Conservation (phyloP, 1,140 invertebrate species). For the Drosophila seguyi region DNA sequence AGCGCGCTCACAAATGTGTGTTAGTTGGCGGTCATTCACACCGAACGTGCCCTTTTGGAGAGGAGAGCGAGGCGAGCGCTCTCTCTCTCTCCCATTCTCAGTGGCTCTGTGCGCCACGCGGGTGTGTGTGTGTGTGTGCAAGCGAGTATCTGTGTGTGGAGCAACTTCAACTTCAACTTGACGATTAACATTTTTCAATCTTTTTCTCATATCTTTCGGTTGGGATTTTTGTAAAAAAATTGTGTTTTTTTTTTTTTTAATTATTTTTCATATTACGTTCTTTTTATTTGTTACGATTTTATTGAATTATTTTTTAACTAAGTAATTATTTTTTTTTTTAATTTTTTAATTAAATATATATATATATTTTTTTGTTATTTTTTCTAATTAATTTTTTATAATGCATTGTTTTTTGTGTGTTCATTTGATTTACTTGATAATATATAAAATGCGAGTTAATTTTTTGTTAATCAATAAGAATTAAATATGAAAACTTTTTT, state of each 20-base stretch:
- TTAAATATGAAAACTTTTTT: too few species aligned
- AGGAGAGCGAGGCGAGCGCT: conserved; percentile 41
- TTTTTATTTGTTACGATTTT: neutral
- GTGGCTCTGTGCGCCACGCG: conserved; percentile 19
- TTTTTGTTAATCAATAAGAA: too few species aligned
- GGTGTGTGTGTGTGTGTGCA: conserved; percentile 7
- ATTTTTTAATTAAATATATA: too few species aligned
- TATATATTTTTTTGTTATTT: too few species aligned
- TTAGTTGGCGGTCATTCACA: conserved; percentile 85
- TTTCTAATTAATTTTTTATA: too few species aligned
- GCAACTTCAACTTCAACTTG: conserved; percentile 55
- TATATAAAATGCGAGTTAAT: too few species aligned
- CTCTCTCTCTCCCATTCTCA: conserved; percentile 10
- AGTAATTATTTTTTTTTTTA: neutral
- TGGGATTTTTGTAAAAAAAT: neutral
- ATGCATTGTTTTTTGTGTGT: too few species aligned
- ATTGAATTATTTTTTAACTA: too few species aligned
- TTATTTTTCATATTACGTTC: neutral
- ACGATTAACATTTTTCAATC: conserved; percentile 39
- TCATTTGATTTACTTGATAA: too few species aligned
- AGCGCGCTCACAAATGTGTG: conserved; percentile 84
- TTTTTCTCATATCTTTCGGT: conserved; percentile 5
- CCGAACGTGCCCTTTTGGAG: conserved; percentile 81
- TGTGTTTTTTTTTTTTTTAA: too few species aligned
- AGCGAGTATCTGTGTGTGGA: conserved; percentile 38